Evolutionary conservation across 2,113 vertebrate genomes (phyloP).

Genomic region (Pica pica): DNA sequence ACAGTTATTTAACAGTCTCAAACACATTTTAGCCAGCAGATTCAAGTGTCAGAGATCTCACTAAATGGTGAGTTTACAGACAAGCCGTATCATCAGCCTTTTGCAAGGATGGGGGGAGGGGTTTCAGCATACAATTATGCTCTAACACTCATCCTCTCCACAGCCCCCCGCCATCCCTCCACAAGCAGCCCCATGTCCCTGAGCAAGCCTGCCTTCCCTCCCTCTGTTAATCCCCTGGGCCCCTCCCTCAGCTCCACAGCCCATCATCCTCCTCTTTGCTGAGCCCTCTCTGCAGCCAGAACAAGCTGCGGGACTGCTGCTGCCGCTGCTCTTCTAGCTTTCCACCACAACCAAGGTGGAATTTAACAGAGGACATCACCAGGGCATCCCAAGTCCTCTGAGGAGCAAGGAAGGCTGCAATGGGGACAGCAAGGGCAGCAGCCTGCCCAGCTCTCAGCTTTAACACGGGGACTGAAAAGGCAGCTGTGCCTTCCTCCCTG

Average conservation of each 20-base stretch:
- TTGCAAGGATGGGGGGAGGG: neutral
- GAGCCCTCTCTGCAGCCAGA: neutral
- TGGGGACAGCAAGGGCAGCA: neutral
- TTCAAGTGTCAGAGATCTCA: neutral
- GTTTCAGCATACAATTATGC: neutral
- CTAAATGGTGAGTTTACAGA: neutral
- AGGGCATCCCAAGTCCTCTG: neutral
- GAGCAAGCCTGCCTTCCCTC: neutral
- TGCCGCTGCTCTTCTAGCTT: neutral
- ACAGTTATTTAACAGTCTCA: neutral
- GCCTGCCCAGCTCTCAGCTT: neutral
- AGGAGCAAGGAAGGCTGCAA: neutral
- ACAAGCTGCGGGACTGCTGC: neutral
- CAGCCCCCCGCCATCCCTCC: accelerated
- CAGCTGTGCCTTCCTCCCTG: neutral
- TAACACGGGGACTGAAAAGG: neutral
- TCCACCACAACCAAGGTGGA: neutral
- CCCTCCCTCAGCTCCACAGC: neutral
- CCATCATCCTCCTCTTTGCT: neutral
- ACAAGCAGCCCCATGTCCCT: neutral
- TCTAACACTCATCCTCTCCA: neutral
- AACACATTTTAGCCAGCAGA: neutral
- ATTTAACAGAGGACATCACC: neutral
- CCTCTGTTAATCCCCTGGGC: neutral
- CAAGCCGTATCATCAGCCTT: neutral